Evolutionary conservation across 2,888 invertebrate genomes (phyloP).

Genomic region (Alsophila aescularia): DNA sequence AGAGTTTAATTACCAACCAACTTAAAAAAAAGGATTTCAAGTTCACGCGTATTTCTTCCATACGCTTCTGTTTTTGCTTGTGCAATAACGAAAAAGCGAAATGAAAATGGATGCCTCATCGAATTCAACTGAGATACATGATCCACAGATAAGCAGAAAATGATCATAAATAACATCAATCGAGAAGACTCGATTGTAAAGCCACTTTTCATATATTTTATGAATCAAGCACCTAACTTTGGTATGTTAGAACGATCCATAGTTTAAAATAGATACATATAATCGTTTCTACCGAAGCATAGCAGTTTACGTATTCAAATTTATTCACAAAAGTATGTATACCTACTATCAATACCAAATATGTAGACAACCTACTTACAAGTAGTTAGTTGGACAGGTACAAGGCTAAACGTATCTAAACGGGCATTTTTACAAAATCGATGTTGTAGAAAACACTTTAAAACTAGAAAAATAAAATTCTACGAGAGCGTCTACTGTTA

Average conservation of each 20-base stretch:
- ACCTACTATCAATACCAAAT: conserved; percentile 24
- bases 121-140: too few species aligned
- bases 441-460: conserved; percentile 52
- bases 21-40: too few species aligned
- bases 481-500: conserved; percentile 23
- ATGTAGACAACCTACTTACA: conserved; percentile 36
- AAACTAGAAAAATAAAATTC: conserved; percentile 23
- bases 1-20: too few species aligned
- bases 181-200: too few species aligned
- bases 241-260: conserved; percentile 10
- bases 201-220: too few species aligned
- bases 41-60: too few species aligned
- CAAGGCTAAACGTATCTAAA: conserved; percentile 43
- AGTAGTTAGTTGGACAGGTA: conserved; percentile 50
- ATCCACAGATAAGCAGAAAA: too few species aligned
- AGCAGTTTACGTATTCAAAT: conserved; percentile 42
- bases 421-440: conserved; percentile 54
- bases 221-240: neutral
- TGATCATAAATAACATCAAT: too few species aligned
- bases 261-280: conserved; percentile 24
- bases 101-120: too few species aligned
- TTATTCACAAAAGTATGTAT: conserved; percentile 19
- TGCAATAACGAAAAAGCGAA: too few species aligned
- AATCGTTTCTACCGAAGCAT: conserved; percentile 50
- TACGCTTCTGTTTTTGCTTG: too few species aligned